A percentile compares a stretch with the other conserved stretches of the same genome.
These are phyloP conservation scores for Pseudotriccus pelzelni DNA, from an alignment of 2,797 vertebrate species.

Conservation along the genomic window DNA sequence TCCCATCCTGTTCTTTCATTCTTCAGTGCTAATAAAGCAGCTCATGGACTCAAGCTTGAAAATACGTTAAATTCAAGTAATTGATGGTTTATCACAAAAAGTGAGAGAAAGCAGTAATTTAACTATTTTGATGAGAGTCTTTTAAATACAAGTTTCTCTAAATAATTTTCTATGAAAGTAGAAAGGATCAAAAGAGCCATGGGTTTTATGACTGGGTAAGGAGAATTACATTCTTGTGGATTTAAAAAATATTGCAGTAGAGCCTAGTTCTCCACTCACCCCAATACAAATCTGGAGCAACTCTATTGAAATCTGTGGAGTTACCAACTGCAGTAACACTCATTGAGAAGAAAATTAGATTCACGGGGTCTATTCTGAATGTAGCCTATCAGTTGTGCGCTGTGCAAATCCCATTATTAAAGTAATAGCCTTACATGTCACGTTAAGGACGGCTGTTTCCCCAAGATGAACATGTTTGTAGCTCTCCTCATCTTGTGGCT, in stretches of 20 bases:
- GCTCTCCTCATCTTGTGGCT: constrained; percentile 32
- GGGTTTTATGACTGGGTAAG: background rate
- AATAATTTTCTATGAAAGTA: background rate
- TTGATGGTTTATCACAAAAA: background rate
- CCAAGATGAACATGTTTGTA: constrained; percentile 36
- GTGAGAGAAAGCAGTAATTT: constrained; percentile 9
- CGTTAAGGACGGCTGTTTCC: constrained; percentile 33
- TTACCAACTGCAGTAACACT: constrained; percentile 22
- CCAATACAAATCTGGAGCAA: constrained; percentile 38
- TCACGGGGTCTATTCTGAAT: constrained; percentile 36
- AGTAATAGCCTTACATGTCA: constrained; percentile 47
- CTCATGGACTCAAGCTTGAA: background rate
- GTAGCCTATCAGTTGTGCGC: background rate
- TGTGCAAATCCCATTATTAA: constrained; percentile 61
- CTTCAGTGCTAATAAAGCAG: background rate
- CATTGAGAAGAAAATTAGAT: constrained; percentile 66
- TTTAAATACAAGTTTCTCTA: constrained; percentile 7
- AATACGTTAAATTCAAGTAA: background rate
- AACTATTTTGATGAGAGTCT: background rate
- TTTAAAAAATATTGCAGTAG: constrained; percentile 30
- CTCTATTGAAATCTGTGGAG: constrained; percentile 39
- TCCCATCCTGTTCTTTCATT: background rate
- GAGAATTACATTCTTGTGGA: constrained; percentile 26
- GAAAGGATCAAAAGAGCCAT: constrained; percentile 22
- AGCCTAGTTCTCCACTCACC: constrained; percentile 44